phyloP scores from a whole-genome alignment of 2,797 vertebrate species.

The Thunnus albacares region DNA sequence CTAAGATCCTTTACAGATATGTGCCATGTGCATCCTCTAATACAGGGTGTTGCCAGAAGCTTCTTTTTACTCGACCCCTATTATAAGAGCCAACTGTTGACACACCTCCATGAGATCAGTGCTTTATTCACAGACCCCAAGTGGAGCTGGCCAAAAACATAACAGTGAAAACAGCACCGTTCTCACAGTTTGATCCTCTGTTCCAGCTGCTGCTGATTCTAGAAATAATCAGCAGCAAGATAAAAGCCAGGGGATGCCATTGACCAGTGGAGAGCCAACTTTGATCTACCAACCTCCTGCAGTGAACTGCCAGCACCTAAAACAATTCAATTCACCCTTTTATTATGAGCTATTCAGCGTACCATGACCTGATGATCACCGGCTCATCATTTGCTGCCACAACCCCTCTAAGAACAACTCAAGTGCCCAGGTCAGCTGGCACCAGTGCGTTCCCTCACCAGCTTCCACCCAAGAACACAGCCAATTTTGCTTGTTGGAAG shows the following conservation, averaged over 20 bases:
- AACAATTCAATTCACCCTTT: constrained; percentile 22
- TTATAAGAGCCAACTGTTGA: constrained; percentile 13
- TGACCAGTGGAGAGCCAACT: constrained; percentile 7
- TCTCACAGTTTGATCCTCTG: constrained; percentile 12
- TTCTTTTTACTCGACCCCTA: neutral
- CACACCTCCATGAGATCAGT: constrained; percentile 3
- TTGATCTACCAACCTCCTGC: constrained; percentile 25
- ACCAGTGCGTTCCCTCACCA: neutral
- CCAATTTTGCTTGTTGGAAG: neutral
- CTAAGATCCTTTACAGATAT: neutral
- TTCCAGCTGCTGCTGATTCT: constrained; percentile 9
- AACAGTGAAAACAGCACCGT: neutral
- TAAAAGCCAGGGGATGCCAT: constrained; percentile 4
- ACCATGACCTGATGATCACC: constrained; percentile 19
- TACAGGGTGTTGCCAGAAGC: neutral
- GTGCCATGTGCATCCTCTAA: neutral
- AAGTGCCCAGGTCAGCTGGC: neutral
- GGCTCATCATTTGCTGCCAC: constrained; percentile 12
- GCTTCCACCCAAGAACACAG: neutral
- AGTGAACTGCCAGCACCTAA: constrained; percentile 12
- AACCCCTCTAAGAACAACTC: constrained; percentile 1
- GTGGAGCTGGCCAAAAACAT: constrained; percentile 3
- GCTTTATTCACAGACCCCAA: constrained; percentile 18
- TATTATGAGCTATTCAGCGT: constrained; percentile 18
- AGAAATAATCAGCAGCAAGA: constrained; percentile 6